Base-by-base conservation (phyloP, 1,140 invertebrate genomes). In the Sminthurinus signatus region DNA sequence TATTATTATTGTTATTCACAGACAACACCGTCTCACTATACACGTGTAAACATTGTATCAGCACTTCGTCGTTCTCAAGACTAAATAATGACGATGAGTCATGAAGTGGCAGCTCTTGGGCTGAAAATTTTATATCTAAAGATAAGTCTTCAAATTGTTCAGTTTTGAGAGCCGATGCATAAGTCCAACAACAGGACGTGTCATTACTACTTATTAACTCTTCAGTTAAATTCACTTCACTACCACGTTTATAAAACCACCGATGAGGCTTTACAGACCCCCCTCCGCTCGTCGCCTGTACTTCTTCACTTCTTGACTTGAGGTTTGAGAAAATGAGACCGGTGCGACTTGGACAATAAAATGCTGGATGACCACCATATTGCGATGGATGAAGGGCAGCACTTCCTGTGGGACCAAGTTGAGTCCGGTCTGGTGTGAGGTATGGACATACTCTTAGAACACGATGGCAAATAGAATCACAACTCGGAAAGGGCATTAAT, bases 351-450 rank as follows among this genome's bases (percentile, higher is more conserved):
- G 70, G 67, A 50, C 70, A 72, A 60, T 68, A 68, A 58, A 72
- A 72, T 42, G 70, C 67, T 31, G 70, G 70, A 59, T 72, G 70
- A 31, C 70, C 70, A 44, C 70, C 70, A 52, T 69, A 69, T 52
- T 72, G 70, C 12, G 61, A 65, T 27, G 62, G 59, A 50, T 72
- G 70, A 10, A 60, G 52, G 4, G 17, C 10, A 12, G 4, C 17
- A 19, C 15, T 58, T 21, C 64, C 62, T 17, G 23, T 4, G 21
- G 29, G 15, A 15, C 51, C 61, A 5, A 50, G 25, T 43, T 72
- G 70, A 55, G 62, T 43, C 17, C 70, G 56, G 52, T 72, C 70
- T 19, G 70, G 70, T 27, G 67, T 60, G 46, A 69, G 52, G 65
- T 72, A 72, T 28, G 70, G 70, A 61, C 70, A 72, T 28, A 67